Evolutionary conservation across 1,140 invertebrate species (phyloP).

Genomic region (Cydia amplana): DNA sequence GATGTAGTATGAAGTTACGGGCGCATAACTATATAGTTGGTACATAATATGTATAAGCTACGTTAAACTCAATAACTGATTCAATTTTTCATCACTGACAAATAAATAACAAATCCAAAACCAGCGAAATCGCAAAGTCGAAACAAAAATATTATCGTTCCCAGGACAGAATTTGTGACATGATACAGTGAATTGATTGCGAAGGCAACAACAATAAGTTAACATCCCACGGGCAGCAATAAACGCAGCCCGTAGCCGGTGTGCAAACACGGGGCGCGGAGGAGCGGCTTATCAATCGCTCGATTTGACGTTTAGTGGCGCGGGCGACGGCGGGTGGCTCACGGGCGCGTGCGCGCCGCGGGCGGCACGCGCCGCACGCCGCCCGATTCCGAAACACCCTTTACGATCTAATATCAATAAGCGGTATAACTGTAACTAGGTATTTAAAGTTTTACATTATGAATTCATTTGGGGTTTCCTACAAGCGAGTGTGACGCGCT

Average conservation of each 20-base stretch:
- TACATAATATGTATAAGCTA: too few relatives aligned
- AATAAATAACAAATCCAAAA: slow-evolving; percentile 5
- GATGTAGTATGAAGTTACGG: too few relatives aligned
- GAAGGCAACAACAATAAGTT: slow-evolving; percentile 50
- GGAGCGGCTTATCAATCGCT: slow-evolving; percentile 60
- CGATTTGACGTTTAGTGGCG: slow-evolving; percentile 63
- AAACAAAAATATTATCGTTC: slow-evolving; percentile 59
- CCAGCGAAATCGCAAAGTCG: slow-evolving; percentile 2
- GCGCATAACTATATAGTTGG: too few relatives aligned
- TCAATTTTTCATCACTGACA: neutral
- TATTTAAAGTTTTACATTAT: neutral
- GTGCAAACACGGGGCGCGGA: slow-evolving; percentile 56
- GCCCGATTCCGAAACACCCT: slow-evolving; percentile 18
- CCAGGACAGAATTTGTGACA: slow-evolving; percentile 44
- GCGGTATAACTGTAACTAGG: slow-evolving; percentile 7
- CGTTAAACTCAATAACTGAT: too few relatives aligned
- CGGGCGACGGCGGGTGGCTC: slow-evolving; percentile 52
- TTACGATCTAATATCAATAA: slow-evolving; percentile 15
- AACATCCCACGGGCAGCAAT: slow-evolving; percentile 61
- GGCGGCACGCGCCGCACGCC: slow-evolving; percentile 43
- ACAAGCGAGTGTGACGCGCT: neutral
- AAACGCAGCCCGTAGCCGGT: slow-evolving; percentile 44
- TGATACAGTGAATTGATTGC: slow-evolving; percentile 54
- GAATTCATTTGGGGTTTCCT: slow-evolving; percentile 13
- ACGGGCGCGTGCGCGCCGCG: slow-evolving; percentile 51